Base-by-base conservation (phyloP, 1,140 invertebrate genomes). In the Saccostrea echinata region DNA sequence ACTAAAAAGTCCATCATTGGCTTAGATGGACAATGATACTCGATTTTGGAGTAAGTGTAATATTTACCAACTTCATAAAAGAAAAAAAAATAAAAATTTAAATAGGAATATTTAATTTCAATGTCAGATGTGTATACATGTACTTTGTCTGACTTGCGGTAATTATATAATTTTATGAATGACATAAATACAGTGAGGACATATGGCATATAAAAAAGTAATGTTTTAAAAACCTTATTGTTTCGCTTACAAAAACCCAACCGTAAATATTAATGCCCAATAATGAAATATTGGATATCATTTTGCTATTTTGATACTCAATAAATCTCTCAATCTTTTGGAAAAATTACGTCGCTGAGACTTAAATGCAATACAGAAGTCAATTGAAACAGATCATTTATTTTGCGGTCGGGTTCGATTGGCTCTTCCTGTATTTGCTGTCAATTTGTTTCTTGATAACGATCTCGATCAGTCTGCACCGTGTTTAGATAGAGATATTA, bases 1-100 rank as follows among this genome's bases (percentile, higher is more conserved):
- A 30, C 68, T 76, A 30, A 76, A 76, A 33, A 76, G 68, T 61
- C 68, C 68, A 76, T 76, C 30, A 27, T 16, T 76, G 24, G 68
- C 68, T 11, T 30, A 27, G 24, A 76, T 76, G 27, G 27, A 76
- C 16, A 76, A 76, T 24, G 12, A 71, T 33, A 76, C 12, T 76
- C 33, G 13, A 33, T 33, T 76, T 12, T 18, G 6, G 6, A 21
- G 1, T 21, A 18, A 61, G 21, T 43, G 57, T 64, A 64, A 21
- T 64, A 24, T 64, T n/a, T 21, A 64, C 21, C 57, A 43, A 43
- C 4, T 4, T 6, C 1, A 61, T 24, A 0, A n/a, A 18, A 61
- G n/a, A n/a, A n/a, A n/a, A 61, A n/a, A 64, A 64, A 64, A 64
- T n/a, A 9, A 18, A 21, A 64, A 21, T 64, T n/a, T n/a, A n/a